Percentiles rank a stretch among this genome's conserved stretches.
Conservation (phyloP, 2,113 vertebrate species). For the Phylloscopus whistleri region DNA sequence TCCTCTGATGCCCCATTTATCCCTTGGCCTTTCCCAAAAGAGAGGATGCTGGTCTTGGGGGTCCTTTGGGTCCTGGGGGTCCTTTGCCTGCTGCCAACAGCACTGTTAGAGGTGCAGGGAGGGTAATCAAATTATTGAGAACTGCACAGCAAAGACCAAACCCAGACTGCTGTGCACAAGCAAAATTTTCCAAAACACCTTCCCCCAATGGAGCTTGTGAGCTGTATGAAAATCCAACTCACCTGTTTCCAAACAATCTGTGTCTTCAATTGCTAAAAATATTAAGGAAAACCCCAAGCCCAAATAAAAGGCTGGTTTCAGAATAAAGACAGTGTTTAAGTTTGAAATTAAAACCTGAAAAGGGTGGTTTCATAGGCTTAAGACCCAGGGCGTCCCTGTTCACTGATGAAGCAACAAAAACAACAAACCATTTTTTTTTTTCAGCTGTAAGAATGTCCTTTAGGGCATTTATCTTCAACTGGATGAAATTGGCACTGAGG, state of each 20-base stretch:
- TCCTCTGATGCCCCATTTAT: background rate
- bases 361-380: background rate
- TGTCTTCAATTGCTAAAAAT: background rate
- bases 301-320: background rate
- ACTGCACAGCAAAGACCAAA: background rate
- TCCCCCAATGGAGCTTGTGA: background rate
- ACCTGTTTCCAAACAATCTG: background rate
- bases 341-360: background rate
- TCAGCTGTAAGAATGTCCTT: background rate
- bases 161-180: fast-evolving
- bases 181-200: background rate
- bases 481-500: background rate
- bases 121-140: background rate
- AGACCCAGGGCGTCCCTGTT: background rate
- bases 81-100: background rate
- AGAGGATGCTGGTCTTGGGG: background rate
- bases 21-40: background rate
- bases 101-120: background rate
- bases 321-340: background rate
- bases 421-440: background rate
- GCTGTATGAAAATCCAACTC: background rate
- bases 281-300: background rate
- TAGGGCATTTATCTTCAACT: background rate
- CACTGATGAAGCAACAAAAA: background rate
- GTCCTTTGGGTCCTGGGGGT: background rate